Evolutionary conservation across 2,113 vertebrate species (phyloP).

Genomic region (Polypterus bichir): DNA sequence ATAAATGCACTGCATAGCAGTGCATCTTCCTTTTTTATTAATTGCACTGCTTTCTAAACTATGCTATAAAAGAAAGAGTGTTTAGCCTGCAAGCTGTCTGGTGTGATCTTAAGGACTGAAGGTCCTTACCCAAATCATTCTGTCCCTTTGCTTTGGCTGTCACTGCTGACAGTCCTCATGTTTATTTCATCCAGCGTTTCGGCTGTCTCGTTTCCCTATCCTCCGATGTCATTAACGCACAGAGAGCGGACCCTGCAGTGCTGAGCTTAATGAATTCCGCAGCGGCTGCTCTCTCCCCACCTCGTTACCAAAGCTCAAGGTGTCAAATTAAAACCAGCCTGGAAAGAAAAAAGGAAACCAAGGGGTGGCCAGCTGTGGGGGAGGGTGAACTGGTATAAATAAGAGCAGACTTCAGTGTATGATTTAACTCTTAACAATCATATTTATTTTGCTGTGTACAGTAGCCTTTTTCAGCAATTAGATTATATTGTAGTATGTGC

Average conservation of each 20-base stretch:
- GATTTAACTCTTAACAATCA: no score
- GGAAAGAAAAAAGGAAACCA: constrained; percentile 38
- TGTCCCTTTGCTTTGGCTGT: constrained; percentile 68
- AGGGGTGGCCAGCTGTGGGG: not conserved
- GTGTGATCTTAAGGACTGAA: constrained; percentile 59
- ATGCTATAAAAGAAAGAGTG: constrained; percentile 12
- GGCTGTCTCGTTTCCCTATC: constrained; percentile 82
- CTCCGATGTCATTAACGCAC: constrained; percentile 89
- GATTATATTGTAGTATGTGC: no score
- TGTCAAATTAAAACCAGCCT: constrained; percentile 91
- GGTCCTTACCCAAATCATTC: constrained; percentile 71
- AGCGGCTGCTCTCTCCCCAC: constrained; percentile 65
- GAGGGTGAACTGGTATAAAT: not conserved
- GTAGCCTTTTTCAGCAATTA: no score
- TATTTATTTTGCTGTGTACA: no score
- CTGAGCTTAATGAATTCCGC: constrained; percentile 93
- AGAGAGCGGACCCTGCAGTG: constrained; percentile 78
- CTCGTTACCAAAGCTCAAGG: constrained; percentile 85
- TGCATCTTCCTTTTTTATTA: not conserved
- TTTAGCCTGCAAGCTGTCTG: constrained; percentile 52
- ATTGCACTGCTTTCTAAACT: not conserved
- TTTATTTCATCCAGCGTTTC: constrained; percentile 89
- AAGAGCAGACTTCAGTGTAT: not conserved
- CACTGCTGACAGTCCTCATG: constrained; percentile 90
- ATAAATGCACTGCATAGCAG: constrained; percentile 3